Percentiles rank a stretch among this genome's conserved stretches.
These are phyloP conservation scores for Nematopogon swammerdamellus DNA, from an alignment of 2,888 invertebrate genomes.

Conservation along the genomic window DNA sequence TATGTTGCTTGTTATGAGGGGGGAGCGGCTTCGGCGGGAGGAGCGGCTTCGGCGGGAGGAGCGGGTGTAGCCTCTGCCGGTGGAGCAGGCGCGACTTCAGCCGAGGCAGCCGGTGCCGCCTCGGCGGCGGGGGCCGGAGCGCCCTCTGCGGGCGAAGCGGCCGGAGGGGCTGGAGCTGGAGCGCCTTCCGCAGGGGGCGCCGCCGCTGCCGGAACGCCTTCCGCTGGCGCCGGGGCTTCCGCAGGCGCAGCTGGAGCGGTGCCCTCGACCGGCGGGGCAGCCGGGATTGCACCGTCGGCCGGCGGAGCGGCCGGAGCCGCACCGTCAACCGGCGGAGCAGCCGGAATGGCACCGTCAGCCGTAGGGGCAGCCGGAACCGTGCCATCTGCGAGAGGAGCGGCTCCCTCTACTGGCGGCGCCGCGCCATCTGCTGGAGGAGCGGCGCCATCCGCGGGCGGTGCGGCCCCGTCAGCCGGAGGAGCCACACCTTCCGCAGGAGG, in stretches of 20 bases:
- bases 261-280: conserved; percentile 13
- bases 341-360: conserved; percentile 12
- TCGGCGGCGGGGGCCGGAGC: conserved; percentile 16
- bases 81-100: conserved; percentile 6
- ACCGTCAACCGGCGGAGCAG: conserved; percentile 11
- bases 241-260: conserved; percentile 14
- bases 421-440: conserved; percentile 18
- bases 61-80: conserved; percentile 13
- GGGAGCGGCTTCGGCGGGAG: conserved; percentile 14
- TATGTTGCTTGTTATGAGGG: conserved; percentile 5
- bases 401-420: conserved; percentile 14
- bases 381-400: conserved; percentile 15
- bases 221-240: conserved; percentile 14
- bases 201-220: conserved; percentile 9
- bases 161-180: conserved; percentile 13
- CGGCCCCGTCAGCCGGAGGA: conserved; percentile 20
- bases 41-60: conserved; percentile 12
- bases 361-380: conserved; percentile 12
- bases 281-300: conserved; percentile 14
- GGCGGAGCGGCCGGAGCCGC: conserved; percentile 14
- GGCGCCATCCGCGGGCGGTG: conserved; percentile 16
- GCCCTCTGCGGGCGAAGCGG: conserved; percentile 14
- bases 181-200: conserved; percentile 14
- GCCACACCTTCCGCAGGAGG: conserved; percentile 20
- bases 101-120: conserved; percentile 8